Evolutionary conservation across 2,113 vertebrate genomes (phyloP).

Genomic region (Aramus guarauna): DNA sequence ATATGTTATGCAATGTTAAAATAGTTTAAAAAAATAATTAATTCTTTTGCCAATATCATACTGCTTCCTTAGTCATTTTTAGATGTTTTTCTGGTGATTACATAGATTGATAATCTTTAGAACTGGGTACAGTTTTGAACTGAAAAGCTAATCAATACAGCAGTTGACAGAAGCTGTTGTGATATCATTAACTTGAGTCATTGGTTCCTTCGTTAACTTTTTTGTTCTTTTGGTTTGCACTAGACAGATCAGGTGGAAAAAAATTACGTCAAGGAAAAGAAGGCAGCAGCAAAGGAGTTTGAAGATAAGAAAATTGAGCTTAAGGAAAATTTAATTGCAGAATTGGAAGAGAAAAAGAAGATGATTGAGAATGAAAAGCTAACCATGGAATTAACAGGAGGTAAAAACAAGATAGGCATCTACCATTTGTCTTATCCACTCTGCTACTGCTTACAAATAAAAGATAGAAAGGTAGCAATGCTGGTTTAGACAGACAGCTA

Average conservation of each 20-base stretch:
- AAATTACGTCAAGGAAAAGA: slow-evolving; percentile 97
- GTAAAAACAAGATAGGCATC: slow-evolving; percentile 62
- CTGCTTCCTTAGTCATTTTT: neutral
- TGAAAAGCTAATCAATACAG: neutral
- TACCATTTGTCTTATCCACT: neutral
- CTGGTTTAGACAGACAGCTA: neutral
- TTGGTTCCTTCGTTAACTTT: neutral
- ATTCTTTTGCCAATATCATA: neutral
- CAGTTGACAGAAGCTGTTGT: neutral
- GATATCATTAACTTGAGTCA: neutral
- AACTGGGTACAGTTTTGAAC: neutral
- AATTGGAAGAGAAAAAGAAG: slow-evolving; percentile 98
- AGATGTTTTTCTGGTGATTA: neutral
- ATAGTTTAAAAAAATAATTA: neutral
- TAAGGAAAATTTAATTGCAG: slow-evolving; percentile 95
- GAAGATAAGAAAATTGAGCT: slow-evolving; percentile 98
- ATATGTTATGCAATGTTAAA: neutral
- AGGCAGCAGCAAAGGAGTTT: slow-evolving; percentile 97
- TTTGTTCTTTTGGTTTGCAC: slow-evolving; percentile 5
- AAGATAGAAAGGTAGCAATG: neutral
- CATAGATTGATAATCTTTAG: neutral
- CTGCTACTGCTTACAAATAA: neutral
- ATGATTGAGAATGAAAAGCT: slow-evolving; percentile 99
- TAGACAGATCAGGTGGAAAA: slow-evolving; percentile 98
- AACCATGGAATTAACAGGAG: slow-evolving; percentile 98